A percentile compares a stretch with the other conserved stretches of the same genome.
phyloP scores from a whole-genome alignment of 2,797 vertebrate genomes.

The Otolemur crassicaudatus region DNA sequence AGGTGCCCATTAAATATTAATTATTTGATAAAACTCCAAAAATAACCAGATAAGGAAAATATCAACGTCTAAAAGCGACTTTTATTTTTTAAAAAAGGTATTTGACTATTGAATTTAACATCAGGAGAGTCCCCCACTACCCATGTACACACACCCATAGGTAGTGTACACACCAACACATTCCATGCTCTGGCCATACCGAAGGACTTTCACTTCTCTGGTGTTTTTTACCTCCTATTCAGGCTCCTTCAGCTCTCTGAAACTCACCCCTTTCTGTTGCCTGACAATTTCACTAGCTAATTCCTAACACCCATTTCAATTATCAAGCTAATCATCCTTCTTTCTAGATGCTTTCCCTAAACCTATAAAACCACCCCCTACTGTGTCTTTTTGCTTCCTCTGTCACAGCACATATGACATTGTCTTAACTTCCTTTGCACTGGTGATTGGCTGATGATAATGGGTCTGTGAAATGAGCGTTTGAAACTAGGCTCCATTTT shows the following conservation, averaged over 20 bases:
- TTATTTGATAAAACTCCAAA: neutral
- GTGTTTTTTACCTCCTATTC: neutral
- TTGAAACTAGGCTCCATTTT: neutral
- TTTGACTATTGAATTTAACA: neutral
- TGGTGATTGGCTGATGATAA: neutral
- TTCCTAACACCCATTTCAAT: neutral
- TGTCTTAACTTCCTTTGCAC: neutral
- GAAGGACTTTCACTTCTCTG: neutral
- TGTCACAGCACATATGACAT: neutral
- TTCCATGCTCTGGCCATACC: accelerated
- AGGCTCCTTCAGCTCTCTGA: neutral
- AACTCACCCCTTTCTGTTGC: neutral
- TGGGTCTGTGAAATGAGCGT: neutral
- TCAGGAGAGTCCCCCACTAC: accelerated
- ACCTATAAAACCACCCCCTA: neutral
- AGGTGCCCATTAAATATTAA: neutral
- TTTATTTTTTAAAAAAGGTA: neutral
- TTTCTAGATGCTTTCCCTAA: neutral
- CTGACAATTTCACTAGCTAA: neutral
- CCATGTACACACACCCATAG: accelerated
- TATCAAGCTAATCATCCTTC: neutral
- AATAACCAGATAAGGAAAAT: neutral
- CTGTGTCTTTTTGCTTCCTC: neutral
- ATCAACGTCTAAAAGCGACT: neutral
- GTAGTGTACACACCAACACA: accelerated